These are phyloP conservation scores for Motacilla alba DNA, from an alignment of 2,113 vertebrate species.

Conservation along the genomic window DNA sequence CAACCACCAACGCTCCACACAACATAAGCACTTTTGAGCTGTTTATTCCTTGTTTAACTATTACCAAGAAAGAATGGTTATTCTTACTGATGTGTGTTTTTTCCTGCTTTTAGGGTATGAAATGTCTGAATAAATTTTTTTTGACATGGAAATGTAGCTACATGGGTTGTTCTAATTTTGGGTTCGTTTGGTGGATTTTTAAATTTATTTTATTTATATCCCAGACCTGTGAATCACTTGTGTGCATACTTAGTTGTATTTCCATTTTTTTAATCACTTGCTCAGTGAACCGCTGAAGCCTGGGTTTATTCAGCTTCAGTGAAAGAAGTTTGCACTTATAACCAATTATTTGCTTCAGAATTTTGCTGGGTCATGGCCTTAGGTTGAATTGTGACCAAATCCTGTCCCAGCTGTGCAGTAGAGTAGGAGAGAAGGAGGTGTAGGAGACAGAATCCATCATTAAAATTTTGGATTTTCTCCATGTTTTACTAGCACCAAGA, in stretches of 20 bases:
- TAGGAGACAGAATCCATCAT: neutral
- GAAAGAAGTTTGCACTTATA: neutral
- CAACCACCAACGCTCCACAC: neutral
- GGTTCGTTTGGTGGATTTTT: neutral
- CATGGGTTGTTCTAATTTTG: neutral
- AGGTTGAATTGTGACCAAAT: neutral
- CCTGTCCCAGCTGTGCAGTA: neutral
- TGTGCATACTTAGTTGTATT: neutral
- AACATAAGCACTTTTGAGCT: neutral
- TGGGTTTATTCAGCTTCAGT: neutral
- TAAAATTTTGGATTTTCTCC: neutral
- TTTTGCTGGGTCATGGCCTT: neutral
- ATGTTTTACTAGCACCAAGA: neutral
- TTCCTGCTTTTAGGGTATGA: neutral
- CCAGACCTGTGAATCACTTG: neutral
- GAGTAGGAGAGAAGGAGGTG: neutral
- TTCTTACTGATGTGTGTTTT: neutral
- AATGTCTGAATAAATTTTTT: neutral
- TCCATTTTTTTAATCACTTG: neutral
- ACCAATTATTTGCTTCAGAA: neutral
- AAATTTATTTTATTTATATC: neutral
- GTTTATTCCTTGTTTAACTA: conserved; percentile 17
- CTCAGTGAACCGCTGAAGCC: neutral
- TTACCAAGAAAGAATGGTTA: neutral
- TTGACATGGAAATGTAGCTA: neutral